A percentile compares a stretch with the other conserved stretches of the same genome.
These are phyloP conservation scores for Cryptotis parvus DNA, from an alignment of 2,113 vertebrate genomes.

Conservation along the genomic window DNA sequence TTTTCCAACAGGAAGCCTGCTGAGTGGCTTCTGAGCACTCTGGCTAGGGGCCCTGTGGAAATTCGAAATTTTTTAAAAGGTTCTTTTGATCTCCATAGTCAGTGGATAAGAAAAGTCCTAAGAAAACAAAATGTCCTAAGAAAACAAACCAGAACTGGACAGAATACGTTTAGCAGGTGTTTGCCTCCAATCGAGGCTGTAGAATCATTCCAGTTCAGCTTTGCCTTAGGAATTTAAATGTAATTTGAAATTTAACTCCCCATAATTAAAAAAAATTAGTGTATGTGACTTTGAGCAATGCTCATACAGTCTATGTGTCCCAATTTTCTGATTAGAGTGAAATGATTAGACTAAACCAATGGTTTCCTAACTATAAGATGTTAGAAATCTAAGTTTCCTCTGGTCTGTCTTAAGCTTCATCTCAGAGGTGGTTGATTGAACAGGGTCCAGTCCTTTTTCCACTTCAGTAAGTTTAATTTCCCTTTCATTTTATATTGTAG, in stretches of 20 bases:
- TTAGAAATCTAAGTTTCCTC: neutral
- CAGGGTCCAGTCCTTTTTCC: neutral
- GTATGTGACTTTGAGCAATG: neutral
- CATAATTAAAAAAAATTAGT: neutral
- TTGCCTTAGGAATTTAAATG: neutral
- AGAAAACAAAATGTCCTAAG: neutral
- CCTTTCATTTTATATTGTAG: neutral
- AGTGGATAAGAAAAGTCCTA: neutral
- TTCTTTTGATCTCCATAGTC: neutral
- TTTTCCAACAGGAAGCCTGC: neutral
- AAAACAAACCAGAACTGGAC: neutral
- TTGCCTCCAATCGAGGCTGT: neutral
- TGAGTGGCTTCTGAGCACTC: neutral
- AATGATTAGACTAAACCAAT: neutral
- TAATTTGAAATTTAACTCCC: neutral
- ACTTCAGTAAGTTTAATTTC: neutral
- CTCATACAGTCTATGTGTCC: neutral
- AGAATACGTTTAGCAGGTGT: neutral
- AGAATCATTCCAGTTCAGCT: neutral
- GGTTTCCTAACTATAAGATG: neutral
- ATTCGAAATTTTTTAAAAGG: neutral
- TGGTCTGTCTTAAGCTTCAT: neutral
- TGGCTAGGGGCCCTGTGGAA: neutral
- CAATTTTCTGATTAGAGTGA: neutral
- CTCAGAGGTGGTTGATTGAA: neutral